Conservation (phyloP, 1,140 invertebrate genomes). For the Danaus plexippus region DNA sequence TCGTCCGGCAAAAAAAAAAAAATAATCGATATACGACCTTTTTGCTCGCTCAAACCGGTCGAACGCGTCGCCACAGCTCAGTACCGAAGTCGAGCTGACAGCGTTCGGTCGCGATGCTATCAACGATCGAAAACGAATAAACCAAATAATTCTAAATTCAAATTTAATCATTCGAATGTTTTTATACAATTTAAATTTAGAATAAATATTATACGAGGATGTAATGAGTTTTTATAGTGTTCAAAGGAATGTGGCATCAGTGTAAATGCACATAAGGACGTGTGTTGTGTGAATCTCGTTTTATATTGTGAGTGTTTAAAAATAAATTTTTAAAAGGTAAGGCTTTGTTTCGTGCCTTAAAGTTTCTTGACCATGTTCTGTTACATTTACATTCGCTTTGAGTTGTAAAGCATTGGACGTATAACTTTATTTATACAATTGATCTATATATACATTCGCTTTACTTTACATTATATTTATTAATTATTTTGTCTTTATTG, state of each 20-base stretch:
- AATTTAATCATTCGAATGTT: slow-evolving; percentile 12
- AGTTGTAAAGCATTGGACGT: background rate
- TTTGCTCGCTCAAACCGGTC: slow-evolving; percentile 29
- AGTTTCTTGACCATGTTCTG: slow-evolving; percentile 10
- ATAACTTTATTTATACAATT: background rate
- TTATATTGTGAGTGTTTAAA: slow-evolving; percentile 32
- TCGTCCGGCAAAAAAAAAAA: slow-evolving; percentile 13
- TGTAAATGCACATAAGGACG: slow-evolving; percentile 39
- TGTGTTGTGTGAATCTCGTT: slow-evolving; percentile 31
- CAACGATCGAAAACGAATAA: slow-evolving; percentile 48
- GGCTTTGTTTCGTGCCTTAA: slow-evolving; percentile 16
- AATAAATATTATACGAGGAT: slow-evolving; percentile 41
- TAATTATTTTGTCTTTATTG: too few relatives aligned
- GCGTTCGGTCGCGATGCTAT: slow-evolving; percentile 58
- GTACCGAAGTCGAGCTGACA: slow-evolving; percentile 37
- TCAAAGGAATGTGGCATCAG: slow-evolving; percentile 52
- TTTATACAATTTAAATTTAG: slow-evolving; percentile 15
- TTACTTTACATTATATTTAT: too few relatives aligned
- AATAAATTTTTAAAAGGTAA: slow-evolving; percentile 49
- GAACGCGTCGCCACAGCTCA: slow-evolving; percentile 32
- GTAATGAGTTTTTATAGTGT: slow-evolving; percentile 36
- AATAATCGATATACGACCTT: slow-evolving; percentile 39
- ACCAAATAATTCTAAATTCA: slow-evolving; percentile 12
- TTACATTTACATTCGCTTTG: background rate
- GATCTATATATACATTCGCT: background rate